Evolutionary conservation across 2,888 invertebrate species (phyloP).

Genomic region (Stegophylla sp.): DNA sequence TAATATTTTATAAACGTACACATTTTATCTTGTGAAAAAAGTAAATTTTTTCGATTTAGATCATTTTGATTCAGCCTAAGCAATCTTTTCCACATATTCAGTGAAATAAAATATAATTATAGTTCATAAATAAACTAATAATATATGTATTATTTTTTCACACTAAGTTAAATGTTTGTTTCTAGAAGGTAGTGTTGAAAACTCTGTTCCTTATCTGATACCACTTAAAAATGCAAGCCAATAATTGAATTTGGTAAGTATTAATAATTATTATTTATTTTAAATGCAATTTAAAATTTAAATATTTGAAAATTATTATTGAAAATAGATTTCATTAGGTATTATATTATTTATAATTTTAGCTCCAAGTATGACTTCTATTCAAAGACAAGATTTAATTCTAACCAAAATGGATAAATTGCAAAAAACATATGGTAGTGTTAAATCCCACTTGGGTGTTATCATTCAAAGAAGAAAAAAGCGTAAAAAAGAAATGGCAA

Average conservation of each 20-base stretch:
- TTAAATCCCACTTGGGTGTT: slow-evolving; percentile 84
- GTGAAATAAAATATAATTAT: no score
- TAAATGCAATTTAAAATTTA: no score
- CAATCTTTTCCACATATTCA: no score
- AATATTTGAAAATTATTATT: background rate
- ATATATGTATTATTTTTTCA: background rate
- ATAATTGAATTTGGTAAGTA: slow-evolving; percentile 14
- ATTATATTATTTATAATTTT: slow-evolving; percentile 59
- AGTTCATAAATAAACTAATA: no score
- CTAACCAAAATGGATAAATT: slow-evolving; percentile 81
- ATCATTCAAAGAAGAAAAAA: slow-evolving; percentile 88
- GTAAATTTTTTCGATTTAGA: no score
- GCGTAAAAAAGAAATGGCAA: slow-evolving; percentile 83
- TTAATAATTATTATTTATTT: background rate
- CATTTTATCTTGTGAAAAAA: no score
- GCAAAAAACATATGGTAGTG: slow-evolving; percentile 83
- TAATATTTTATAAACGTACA: no score
- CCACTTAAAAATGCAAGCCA: slow-evolving; percentile 24
- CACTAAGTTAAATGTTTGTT: background rate
- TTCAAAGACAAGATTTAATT: slow-evolving; percentile 75
- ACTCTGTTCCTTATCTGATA: background rate
- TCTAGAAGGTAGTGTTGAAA: background rate
- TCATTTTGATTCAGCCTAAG: no score
- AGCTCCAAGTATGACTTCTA: slow-evolving; percentile 72
- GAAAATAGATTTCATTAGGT: no score